phyloP scores from a whole-genome alignment of 2,797 vertebrate genomes.

The Bovichtus diacanthus region DNA sequence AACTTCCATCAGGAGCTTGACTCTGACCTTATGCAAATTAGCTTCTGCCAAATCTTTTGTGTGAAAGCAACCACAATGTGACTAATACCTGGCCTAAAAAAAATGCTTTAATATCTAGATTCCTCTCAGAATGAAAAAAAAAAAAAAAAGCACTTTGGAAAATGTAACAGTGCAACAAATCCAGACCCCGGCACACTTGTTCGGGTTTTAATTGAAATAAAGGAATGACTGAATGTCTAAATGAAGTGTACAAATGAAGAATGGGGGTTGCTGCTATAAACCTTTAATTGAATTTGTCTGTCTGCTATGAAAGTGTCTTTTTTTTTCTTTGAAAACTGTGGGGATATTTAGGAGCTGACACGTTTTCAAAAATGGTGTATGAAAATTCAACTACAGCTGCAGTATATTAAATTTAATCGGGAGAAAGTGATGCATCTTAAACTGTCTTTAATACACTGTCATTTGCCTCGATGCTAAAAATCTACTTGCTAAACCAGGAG shows the following conservation, averaged over 20 bases:
- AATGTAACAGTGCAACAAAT: slow-evolving; percentile 41
- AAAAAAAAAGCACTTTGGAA: slow-evolving; percentile 80
- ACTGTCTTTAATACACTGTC: neutral
- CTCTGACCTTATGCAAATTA: slow-evolving; percentile 99
- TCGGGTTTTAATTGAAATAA: slow-evolving; percentile 58
- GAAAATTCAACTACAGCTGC: neutral
- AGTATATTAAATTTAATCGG: neutral
- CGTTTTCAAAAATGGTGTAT: neutral
- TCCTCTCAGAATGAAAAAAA: slow-evolving; percentile 84
- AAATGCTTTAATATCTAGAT: slow-evolving; percentile 88
- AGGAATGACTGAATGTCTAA: slow-evolving; percentile 31
- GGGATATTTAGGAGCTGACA: slow-evolving; percentile 16
- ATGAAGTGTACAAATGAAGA: slow-evolving; percentile 41
- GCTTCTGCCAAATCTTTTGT: slow-evolving; percentile 93
- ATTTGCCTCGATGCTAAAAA: slow-evolving; percentile 8
- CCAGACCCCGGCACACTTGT: slow-evolving; percentile 34
- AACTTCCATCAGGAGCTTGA: slow-evolving; percentile 96
- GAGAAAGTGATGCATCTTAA: neutral
- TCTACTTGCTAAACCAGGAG: slow-evolving; percentile 15
- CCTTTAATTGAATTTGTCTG: slow-evolving; percentile 40
- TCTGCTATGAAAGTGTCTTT: slow-evolving; percentile 5
- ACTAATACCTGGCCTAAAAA: slow-evolving; percentile 91
- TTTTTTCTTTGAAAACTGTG: neutral
- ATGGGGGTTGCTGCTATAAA: slow-evolving; percentile 15
- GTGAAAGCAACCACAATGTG: slow-evolving; percentile 88